phyloP scores from a whole-genome alignment of 2,888 invertebrate genomes.

The Cephus sareptanus region DNA sequence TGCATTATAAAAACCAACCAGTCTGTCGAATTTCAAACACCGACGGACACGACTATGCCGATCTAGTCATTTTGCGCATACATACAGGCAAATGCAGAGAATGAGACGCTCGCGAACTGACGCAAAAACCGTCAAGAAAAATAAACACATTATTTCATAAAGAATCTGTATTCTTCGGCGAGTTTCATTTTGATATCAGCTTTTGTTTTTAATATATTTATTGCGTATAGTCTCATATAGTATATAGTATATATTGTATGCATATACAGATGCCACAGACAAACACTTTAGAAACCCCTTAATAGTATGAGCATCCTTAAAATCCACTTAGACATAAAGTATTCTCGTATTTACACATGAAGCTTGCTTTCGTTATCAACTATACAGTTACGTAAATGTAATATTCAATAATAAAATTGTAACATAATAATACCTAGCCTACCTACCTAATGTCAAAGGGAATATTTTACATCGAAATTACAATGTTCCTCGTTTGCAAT shows the following conservation, averaged over 20 bases:
- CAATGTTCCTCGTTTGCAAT: conserved; percentile 37
- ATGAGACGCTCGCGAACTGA: conserved; percentile 3
- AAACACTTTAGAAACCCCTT: conserved; percentile 57
- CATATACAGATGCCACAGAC: conserved; percentile 26
- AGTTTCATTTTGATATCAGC: conserved; percentile 21
- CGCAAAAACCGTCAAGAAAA: conserved; percentile 14
- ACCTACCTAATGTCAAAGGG: conserved; percentile 57
- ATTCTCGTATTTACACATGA: conserved; percentile 57
- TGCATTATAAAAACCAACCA: too few species aligned
- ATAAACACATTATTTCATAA: conserved; percentile 18
- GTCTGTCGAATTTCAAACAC: too few species aligned
- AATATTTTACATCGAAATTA: conserved; percentile 65
- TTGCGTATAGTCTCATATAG: conserved; percentile 27
- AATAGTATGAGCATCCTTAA: conserved; percentile 55
- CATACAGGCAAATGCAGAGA: too few species aligned
- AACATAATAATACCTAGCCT: conserved; percentile 62
- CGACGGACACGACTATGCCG: too few species aligned
- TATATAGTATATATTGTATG: too few species aligned
- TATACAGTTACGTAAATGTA: conserved; percentile 64
- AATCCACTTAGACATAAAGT: conserved; percentile 54
- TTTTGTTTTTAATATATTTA: conserved; percentile 24
- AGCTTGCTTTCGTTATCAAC: conserved; percentile 53
- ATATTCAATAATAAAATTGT: conserved; percentile 63
- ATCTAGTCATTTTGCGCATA: too few species aligned
- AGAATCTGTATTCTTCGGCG: conserved; percentile 25